These are phyloP conservation scores for Choloepus didactylus DNA, from an alignment of 2,797 vertebrate species.

Conservation along the genomic window DNA sequence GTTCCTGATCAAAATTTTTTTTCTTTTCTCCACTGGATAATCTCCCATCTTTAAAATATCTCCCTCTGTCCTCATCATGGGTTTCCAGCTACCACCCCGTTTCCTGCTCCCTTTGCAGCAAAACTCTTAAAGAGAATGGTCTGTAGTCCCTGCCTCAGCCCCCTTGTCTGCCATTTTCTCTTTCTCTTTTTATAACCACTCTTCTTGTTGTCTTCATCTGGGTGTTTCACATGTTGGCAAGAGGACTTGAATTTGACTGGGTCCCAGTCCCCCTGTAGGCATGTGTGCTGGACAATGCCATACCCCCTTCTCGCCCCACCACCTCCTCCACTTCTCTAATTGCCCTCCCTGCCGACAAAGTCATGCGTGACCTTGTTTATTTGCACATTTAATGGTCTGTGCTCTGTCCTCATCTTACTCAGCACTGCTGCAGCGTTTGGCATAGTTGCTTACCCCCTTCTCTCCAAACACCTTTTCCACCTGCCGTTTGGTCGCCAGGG, in stretches of 20 bases:
- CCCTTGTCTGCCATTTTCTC: neutral
- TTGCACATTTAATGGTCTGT: neutral
- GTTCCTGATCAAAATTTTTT: neutral
- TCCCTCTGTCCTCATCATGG: neutral
- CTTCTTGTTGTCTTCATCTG: neutral
- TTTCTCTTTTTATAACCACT: neutral
- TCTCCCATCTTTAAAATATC: constrained; percentile 26
- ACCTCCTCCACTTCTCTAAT: neutral
- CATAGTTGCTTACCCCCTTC: neutral
- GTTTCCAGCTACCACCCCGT: neutral
- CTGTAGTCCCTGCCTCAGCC: neutral
- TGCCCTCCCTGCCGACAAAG: neutral
- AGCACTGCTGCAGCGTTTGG: neutral
- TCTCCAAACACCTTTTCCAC: neutral
- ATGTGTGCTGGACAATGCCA: neutral
- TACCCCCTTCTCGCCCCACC: accelerated
- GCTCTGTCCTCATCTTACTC: neutral
- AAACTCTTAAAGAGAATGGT: constrained; percentile 15
- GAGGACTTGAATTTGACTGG: neutral
- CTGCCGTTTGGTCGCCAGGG: neutral
- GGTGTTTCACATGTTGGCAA: neutral
- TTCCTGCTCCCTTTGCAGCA: neutral
- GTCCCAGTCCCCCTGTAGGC: neutral
- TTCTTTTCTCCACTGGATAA: neutral
- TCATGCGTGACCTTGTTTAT: neutral